Conservation (phyloP, 1,140 invertebrate genomes). For the Aphaenogaster rudis region DNA sequence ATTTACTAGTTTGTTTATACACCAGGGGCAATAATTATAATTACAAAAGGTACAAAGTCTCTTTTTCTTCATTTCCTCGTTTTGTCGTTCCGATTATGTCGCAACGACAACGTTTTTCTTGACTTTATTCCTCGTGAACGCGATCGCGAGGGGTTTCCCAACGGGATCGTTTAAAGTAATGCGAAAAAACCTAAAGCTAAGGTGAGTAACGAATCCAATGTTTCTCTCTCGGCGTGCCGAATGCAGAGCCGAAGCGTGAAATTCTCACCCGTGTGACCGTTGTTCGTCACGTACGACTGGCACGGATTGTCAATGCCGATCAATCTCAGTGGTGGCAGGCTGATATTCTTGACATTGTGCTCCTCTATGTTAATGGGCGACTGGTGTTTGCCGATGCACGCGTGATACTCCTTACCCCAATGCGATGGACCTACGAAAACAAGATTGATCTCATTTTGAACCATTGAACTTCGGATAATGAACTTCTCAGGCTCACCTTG, state of each 20-base stretch:
- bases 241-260: conserved; percentile 13
- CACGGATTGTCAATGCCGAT: conserved; percentile 88
- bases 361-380: conserved; percentile 94
- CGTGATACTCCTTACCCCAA: conserved; percentile 90
- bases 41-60: neutral
- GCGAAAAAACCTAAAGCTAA: neutral
- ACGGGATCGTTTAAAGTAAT: neutral
- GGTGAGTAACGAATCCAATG: conserved; percentile 1
- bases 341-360: conserved; percentile 88
- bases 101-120: neutral
- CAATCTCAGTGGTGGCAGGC: conserved; percentile 88
- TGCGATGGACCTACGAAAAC: conserved; percentile 89
- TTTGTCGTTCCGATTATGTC: neutral
- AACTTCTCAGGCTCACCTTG: conserved; percentile 59
- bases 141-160: conserved; percentile 19
- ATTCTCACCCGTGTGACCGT: conserved; percentile 91
- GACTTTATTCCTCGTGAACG: neutral
- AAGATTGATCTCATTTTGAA: neutral
- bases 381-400: conserved; percentile 93
- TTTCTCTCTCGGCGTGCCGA: conserved; percentile 6
- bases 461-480: neutral
- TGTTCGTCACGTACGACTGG: conserved; percentile 89
- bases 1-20: neutral
- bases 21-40: neutral
- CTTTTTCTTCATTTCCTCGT: conserved; percentile 12